Base-by-base conservation (phyloP, 2,797 vertebrate species). In the Phyllotis vaccarum region DNA sequence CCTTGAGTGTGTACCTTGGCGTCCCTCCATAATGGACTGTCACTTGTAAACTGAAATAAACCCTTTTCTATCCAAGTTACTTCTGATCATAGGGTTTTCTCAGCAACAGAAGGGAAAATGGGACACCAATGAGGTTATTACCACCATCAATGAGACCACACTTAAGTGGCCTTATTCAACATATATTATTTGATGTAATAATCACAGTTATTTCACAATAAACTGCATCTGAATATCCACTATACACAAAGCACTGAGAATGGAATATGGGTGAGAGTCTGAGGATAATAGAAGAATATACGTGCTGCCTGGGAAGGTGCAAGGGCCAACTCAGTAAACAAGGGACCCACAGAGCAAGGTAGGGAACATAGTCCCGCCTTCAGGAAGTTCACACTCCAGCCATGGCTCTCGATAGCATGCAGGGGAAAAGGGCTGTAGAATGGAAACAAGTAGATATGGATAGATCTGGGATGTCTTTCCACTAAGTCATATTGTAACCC, bases 321-420 rank as follows among this genome's bases (percentile, higher is more conserved):
- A 21, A 76, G 9, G 16, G 27, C 13, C 52, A 68, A 16, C 7
- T 34, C 37, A 19, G 24, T 5, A 16, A 9, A 7, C 16, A n/a
- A 24, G 52, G 13, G 54, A 40, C 43, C 37, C 37, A 5, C 74
- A 76, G 29, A 62, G 29, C 56, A 27, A 79, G 27, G 34, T 62
- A 66, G 2, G 1, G 5, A 49, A 29, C 68, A 21, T 4, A 0
- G 2, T 13, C 24, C 16, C 29, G 13, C 24, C 72, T 80, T 79
- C 52, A 24, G 31, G 62, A 58, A 68, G 68, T 0, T 40, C 8
- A 14, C 22, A 24, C 4, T 12, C 5, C 1, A 12, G 40, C 17
- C 31, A 6, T 2, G 17, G 29, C 5, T 3, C 6, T 5, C 22
- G 16, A 19, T 0, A 0, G 66, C 7, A 0, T 2, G 54, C 31